A percentile compares a stretch with the other conserved stretches of the same genome.
Evolutionary conservation across 2,888 invertebrate genomes (phyloP).

Genomic region (Aplocera efformata): DNA sequence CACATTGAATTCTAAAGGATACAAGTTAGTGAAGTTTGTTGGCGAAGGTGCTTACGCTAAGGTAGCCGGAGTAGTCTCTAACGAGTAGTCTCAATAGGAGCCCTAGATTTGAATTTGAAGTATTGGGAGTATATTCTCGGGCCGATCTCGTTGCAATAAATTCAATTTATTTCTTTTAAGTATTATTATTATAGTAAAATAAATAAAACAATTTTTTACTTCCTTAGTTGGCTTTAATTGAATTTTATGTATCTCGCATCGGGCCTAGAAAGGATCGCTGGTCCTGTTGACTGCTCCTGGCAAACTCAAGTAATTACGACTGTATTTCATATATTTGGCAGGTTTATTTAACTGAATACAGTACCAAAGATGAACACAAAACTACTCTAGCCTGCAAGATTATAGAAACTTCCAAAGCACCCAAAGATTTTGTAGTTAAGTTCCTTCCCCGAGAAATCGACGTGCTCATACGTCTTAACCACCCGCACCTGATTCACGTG

Average conservation of each 20-base stretch:
- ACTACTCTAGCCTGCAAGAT: slow-evolving; percentile 84
- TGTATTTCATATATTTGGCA: slow-evolving; percentile 31
- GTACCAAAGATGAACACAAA: slow-evolving; percentile 52
- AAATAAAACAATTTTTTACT: too few species aligned
- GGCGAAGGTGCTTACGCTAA: slow-evolving; percentile 91
- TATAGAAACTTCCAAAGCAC: slow-evolving; percentile 86
- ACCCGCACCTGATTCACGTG: slow-evolving; percentile 89
- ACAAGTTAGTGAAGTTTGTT: slow-evolving; percentile 82
- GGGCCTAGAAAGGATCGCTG: too few species aligned
- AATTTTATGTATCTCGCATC: too few species aligned
- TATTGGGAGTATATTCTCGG: too few species aligned
- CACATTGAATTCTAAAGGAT: slow-evolving; percentile 77
- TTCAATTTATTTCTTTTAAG: too few species aligned
- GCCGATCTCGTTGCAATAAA: too few species aligned
- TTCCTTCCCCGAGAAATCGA: slow-evolving; percentile 92
- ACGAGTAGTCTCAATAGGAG: neutral
- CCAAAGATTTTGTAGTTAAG: slow-evolving; percentile 88
- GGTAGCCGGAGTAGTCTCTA: slow-evolving; percentile 55
- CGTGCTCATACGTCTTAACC: slow-evolving; percentile 86
- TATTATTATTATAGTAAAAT: too few species aligned
- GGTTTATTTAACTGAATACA: slow-evolving; percentile 68
- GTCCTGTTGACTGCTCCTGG: too few species aligned
- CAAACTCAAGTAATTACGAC: too few species aligned
- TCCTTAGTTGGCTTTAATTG: too few species aligned
- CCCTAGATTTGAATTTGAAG: too few species aligned